Percentiles rank a stretch among this genome's conserved stretches.
These are phyloP conservation scores for Premnoplex brunnescens DNA, from an alignment of 2,797 vertebrate species.

Conservation along the genomic window DNA sequence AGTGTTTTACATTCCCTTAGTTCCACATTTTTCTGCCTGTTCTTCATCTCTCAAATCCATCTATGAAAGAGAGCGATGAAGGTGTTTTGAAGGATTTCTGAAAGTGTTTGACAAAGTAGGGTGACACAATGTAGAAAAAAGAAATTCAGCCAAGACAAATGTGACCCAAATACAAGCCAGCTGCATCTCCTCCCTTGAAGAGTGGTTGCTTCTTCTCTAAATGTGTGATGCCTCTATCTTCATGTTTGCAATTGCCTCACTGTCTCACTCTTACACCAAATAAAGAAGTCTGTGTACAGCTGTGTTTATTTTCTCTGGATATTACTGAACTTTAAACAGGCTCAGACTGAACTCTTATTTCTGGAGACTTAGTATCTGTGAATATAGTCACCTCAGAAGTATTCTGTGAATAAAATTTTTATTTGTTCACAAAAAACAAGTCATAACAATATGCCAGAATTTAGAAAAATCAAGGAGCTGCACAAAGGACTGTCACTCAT, in stretches of 20 bases:
- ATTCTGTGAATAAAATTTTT: neutral
- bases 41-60: neutral
- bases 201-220: neutral
- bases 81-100: neutral
- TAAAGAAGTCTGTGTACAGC: neutral
- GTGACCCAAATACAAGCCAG: neutral
- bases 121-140: neutral
- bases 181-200: neutral
- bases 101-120: neutral
- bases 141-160: neutral
- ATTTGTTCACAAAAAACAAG: neutral
- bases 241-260: neutral
- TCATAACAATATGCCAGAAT: neutral
- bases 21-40: neutral
- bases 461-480: neutral
- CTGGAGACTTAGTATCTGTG: neutral
- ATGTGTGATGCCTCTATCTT: neutral
- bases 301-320: constrained; percentile 37
- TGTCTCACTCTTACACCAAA: neutral
- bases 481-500: neutral
- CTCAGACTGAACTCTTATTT: neutral
- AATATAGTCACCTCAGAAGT: neutral
- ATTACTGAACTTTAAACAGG: neutral
- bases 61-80: neutral
- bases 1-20: neutral